Percentiles rank a stretch among this genome's conserved stretches.
phyloP scores from a whole-genome alignment of 2,888 invertebrate genomes.

The Zaprionus bogoriensis region DNA sequence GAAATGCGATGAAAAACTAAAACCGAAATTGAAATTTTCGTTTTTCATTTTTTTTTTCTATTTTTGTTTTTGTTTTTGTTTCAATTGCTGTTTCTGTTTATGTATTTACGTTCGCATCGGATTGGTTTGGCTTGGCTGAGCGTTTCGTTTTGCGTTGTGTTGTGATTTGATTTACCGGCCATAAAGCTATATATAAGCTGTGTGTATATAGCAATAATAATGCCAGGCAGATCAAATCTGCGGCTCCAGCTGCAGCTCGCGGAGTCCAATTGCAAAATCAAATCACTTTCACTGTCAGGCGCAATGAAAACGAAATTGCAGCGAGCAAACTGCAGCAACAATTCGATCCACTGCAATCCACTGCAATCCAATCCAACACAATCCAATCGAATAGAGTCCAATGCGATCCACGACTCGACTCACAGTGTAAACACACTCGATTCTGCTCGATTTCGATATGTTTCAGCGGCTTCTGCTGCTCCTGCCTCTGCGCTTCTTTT shows the following conservation, averaged over 20 bases:
- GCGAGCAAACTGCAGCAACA: conserved; percentile 13
- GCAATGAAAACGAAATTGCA: conserved; percentile 58
- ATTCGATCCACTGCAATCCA: neutral
- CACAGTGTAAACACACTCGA: conserved; percentile 34
- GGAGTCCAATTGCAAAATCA: conserved; percentile 77
- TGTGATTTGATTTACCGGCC: conserved; percentile 27
- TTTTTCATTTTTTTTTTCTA: conserved; percentile 44
- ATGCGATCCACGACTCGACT: conserved; percentile 45
- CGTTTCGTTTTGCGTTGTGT: conserved; percentile 28
- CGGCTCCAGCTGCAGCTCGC: conserved; percentile 27
- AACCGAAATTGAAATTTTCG: conserved; percentile 27
- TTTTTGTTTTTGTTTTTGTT: conserved; percentile 23
- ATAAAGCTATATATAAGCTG: conserved; percentile 33
- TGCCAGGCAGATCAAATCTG: conserved; percentile 35
- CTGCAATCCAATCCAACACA: conserved; percentile 28
- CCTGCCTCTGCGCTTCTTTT: conserved; percentile 9
- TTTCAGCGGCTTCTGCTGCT: conserved; percentile 48
- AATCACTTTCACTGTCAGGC: conserved; percentile 80
- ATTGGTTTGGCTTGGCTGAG: conserved; percentile 30
- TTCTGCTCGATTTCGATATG: conserved; percentile 17
- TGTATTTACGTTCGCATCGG: too few species aligned
- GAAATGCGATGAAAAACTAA: conserved; percentile 9
- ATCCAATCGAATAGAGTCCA: conserved; percentile 35
- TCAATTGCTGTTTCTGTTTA: neutral
- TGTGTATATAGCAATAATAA: conserved; percentile 33